phyloP scores from a whole-genome alignment of 2,113 vertebrate genomes.

The Cyprinus carpio region DNA sequence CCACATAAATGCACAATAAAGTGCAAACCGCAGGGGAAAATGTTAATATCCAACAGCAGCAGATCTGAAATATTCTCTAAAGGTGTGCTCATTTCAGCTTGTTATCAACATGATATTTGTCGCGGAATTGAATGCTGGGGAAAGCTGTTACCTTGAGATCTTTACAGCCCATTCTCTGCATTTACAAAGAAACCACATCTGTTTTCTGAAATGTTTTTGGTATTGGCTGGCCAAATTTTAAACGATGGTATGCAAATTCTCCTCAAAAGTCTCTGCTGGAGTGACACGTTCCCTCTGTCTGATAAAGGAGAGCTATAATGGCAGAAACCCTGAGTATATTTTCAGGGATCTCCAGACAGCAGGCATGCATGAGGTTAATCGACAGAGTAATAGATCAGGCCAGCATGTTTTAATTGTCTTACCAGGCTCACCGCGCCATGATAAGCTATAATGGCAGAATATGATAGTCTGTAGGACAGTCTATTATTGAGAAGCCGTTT shows the following conservation, averaged over 20 bases:
- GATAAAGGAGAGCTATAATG: neutral
- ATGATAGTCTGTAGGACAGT: too few species aligned
- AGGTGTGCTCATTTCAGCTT: neutral
- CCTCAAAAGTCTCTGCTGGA: neutral
- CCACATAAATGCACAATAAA: neutral
- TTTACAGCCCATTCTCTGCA: neutral
- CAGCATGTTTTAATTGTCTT: constrained; percentile 37
- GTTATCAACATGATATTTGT: constrained; percentile 7
- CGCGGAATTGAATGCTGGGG: neutral
- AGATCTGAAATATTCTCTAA: neutral
- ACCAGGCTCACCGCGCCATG: neutral
- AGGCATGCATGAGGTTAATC: constrained; percentile 14
- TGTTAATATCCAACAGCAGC: neutral
- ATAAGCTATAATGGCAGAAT: too few species aligned
- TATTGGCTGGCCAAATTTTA: neutral
- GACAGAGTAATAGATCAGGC: neutral
- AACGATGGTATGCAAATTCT: constrained; percentile 10
- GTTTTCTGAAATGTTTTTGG: neutral
- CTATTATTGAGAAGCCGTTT: neutral
- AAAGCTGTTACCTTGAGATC: neutral
- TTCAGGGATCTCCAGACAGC: constrained; percentile 10
- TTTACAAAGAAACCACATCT: neutral
- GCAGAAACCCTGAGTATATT: constrained; percentile 14
- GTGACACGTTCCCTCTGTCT: neutral
- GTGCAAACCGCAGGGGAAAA: neutral